These are phyloP conservation scores for Conger conger DNA, from an alignment of 2,113 vertebrate genomes.

Conservation along the genomic window DNA sequence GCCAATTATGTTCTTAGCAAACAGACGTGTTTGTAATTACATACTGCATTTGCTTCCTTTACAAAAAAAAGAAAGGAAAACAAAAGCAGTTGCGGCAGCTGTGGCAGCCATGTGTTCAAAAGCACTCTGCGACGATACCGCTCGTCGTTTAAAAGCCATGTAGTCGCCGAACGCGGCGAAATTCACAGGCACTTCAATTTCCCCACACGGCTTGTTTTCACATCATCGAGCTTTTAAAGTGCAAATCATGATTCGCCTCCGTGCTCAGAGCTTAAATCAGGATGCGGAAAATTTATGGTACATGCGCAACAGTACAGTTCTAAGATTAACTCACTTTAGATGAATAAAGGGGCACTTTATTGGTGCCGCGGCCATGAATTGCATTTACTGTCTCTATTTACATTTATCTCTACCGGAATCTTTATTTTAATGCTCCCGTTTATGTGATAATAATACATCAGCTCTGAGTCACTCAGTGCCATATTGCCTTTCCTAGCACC, in stretches of 20 bases:
- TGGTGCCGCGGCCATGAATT: background rate
- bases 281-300: background rate
- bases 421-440: background rate
- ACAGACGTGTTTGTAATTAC: conserved; percentile 61
- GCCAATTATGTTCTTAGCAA: conserved; percentile 55
- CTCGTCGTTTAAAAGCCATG: conserved; percentile 22
- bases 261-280: background rate
- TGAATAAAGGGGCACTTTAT: background rate
- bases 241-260: background rate
- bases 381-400: background rate
- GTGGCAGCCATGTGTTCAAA: conserved; percentile 28
- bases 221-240: background rate
- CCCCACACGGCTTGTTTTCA: background rate
- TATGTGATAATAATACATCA: background rate
- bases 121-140: conserved; percentile 7
- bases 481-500: background rate
- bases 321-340: background rate
- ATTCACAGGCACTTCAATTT: background rate
- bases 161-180: background rate
- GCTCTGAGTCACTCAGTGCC: background rate
- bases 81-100: conserved; percentile 40
- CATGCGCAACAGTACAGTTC: background rate
- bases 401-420: background rate
- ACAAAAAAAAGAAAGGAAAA: conserved; percentile 24
- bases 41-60: conserved; percentile 40